Evolutionary conservation across 2,797 vertebrate genomes (phyloP).

Genomic region (Pitangus sulphuratus): DNA sequence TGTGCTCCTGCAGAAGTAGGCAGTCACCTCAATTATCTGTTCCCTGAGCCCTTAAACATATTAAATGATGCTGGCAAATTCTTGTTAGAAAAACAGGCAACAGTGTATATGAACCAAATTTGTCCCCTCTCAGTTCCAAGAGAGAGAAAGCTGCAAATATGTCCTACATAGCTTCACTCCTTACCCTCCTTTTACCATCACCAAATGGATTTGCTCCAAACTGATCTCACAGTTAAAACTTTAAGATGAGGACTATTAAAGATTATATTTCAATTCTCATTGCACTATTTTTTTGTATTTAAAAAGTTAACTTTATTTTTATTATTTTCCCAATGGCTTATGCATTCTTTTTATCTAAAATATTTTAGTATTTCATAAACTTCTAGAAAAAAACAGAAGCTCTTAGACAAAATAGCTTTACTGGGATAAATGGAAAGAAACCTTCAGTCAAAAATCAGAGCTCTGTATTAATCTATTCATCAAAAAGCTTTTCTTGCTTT

Average conservation of each 20-base stretch:
- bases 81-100: background rate
- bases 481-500: background rate
- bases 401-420: background rate
- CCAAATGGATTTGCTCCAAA: background rate
- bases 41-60: background rate
- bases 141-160: background rate
- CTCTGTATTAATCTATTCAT: background rate
- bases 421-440: background rate
- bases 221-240: background rate
- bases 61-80: background rate
- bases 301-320: background rate
- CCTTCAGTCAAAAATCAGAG: background rate
- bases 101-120: background rate
- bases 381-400: background rate
- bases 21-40: background rate
- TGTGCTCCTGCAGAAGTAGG: background rate
- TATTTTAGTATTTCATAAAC: background rate
- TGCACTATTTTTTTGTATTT: background rate
- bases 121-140: background rate
- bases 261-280: background rate
- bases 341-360: fast-evolving
- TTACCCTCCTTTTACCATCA: background rate
- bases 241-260: background rate
- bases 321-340: background rate
- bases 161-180: background rate